Conservation (phyloP, 2,797 vertebrate genomes). For the Poecile montanus region DNA sequence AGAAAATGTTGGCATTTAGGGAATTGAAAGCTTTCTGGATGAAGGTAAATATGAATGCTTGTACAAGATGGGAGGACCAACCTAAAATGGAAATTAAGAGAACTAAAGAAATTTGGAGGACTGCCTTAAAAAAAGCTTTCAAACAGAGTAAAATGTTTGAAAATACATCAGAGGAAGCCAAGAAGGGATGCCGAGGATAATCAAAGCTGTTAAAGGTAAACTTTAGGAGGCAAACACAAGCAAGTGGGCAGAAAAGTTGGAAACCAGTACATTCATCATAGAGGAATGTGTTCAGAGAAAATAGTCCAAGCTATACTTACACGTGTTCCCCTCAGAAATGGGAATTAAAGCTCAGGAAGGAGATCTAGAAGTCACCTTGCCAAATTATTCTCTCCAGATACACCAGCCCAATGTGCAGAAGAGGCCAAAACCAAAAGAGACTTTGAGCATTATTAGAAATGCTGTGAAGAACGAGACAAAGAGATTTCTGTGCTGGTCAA, state of each 20-base stretch:
- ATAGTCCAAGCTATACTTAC: background rate
- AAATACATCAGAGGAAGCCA: background rate
- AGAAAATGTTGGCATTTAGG: background rate
- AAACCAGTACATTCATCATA: background rate
- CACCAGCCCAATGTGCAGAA: accelerated
- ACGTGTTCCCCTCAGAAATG: background rate
- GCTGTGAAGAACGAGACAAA: background rate
- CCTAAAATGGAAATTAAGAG: background rate
- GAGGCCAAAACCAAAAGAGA: background rate
- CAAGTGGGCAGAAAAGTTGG: background rate
- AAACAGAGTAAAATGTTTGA: background rate
- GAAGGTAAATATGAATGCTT: background rate
- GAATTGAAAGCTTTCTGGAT: background rate
- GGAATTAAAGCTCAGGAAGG: background rate
- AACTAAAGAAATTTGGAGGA: background rate
- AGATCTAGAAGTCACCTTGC: background rate
- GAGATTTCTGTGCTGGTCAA: background rate
- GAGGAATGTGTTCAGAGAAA: background rate
- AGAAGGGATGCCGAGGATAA: background rate
- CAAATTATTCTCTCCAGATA: background rate
- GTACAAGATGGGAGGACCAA: background rate
- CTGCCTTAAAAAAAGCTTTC: background rate
- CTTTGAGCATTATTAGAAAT: background rate
- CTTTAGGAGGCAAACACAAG: background rate
- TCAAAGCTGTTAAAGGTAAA: background rate